These are phyloP conservation scores for Leptura quadrifasciata DNA, from an alignment of 2,888 invertebrate species.

Conservation along the genomic window DNA sequence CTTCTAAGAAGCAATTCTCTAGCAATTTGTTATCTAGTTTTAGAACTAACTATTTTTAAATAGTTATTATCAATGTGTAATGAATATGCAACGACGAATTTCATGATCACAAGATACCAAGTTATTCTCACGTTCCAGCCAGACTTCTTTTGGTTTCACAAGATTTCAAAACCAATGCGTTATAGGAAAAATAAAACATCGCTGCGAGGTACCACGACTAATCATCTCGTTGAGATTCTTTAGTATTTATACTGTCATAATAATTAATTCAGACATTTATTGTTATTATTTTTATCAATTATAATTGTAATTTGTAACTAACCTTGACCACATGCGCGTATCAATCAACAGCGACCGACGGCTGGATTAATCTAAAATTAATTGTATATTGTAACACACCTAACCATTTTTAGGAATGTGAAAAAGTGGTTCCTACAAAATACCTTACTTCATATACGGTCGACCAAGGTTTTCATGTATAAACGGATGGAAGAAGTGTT, in stretches of 20 bases:
- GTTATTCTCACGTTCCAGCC: background rate
- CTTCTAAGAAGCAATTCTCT: too few species aligned
- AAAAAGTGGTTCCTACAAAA: background rate
- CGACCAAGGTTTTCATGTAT: too few species aligned
- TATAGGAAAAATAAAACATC: background rate
- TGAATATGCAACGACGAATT: background rate
- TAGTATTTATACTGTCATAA: background rate
- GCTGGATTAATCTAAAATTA: conserved; percentile 21
- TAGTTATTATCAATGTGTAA: too few species aligned
- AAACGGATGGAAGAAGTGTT: too few species aligned
- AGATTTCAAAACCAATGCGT: background rate
- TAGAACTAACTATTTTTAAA: too few species aligned
- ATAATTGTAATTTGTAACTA: conserved; percentile 3
- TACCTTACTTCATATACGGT: too few species aligned
- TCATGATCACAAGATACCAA: background rate
- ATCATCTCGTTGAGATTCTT: conserved; percentile 9
- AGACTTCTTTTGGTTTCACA: background rate
- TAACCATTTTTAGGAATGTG: conserved; percentile 7
- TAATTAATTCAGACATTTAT: background rate
- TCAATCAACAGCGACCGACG: conserved; percentile 21
- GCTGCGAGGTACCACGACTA: conserved; percentile 1
- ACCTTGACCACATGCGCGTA: conserved; percentile 26
- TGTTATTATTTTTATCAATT: conserved; percentile 30
- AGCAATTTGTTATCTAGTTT: too few species aligned
- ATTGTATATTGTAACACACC: conserved; percentile 4